phyloP scores from a whole-genome alignment of 2,888 invertebrate species.

The Strigamia maritima region DNA sequence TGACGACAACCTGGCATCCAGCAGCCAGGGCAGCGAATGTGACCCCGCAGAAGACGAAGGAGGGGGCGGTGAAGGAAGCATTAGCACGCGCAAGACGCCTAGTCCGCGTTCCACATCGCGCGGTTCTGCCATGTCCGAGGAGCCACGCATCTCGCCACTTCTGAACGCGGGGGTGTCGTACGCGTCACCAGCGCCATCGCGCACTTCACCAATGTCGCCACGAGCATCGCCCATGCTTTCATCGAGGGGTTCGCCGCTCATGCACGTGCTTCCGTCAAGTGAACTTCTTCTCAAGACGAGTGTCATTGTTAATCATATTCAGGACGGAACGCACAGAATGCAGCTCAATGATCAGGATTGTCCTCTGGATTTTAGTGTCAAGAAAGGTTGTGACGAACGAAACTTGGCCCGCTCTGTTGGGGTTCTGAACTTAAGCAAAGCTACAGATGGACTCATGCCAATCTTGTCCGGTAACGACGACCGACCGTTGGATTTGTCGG shows the following conservation, averaged over 20 bases:
- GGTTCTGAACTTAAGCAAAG: slow-evolving; percentile 68
- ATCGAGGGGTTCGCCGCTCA: neutral
- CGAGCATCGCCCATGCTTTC: slow-evolving; percentile 34
- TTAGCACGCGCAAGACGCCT: slow-evolving; percentile 11
- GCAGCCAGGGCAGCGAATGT: slow-evolving; percentile 37
- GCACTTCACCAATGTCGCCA: slow-evolving; percentile 18
- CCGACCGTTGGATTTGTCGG: slow-evolving; percentile 76
- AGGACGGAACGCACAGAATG: neutral
- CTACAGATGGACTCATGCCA: slow-evolving; percentile 51
- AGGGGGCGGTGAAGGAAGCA: neutral
- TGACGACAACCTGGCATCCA: slow-evolving; percentile 37
- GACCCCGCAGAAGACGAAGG: slow-evolving; percentile 36
- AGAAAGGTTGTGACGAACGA: slow-evolving; percentile 50
- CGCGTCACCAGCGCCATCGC: neutral
- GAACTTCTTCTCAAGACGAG: neutral
- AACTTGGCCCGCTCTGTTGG: slow-evolving; percentile 48
- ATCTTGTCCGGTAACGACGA: slow-evolving; percentile 56
- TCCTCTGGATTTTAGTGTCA: slow-evolving; percentile 71
- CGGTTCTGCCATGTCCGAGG: slow-evolving; percentile 37
- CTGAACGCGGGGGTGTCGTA: slow-evolving; percentile 6
- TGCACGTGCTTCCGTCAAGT: slow-evolving; percentile 18
- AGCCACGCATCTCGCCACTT: slow-evolving; percentile 34
- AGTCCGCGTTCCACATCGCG: slow-evolving; percentile 33
- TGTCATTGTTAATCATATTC: slow-evolving; percentile 38
- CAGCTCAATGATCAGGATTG: slow-evolving; percentile 40